Evolutionary conservation across 2,888 invertebrate species (phyloP), one percentile per base, ranked within the genome.

Genomic region (Tortrix viridana): DNA sequence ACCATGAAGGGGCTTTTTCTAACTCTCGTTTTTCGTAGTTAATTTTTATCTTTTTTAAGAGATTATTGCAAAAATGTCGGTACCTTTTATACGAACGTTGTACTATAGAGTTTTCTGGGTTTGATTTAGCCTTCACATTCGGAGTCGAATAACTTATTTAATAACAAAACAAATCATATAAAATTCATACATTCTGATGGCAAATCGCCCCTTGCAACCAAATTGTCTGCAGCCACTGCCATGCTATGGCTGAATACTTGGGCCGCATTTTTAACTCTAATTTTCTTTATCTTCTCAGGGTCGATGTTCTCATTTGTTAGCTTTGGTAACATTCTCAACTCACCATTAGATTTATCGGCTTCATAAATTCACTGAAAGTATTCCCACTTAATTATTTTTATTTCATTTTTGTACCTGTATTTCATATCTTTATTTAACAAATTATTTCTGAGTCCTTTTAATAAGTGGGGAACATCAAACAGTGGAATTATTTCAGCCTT

Each of bases 371-470:
- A 4, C 48, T 62, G 41, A 6, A 67, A 18, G 32, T 65, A 55
- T 4, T 48, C 52, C n/a, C n/a, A n/a, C n/a, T n/a, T n/a, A n/a
- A 65, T 60, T 6, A 1, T 52, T 57, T 64, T 60, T 41, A 5
- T 3, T 7, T 37, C 5, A 19, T 47, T 56, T 3, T 64, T 38
- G 47, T 50, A 26, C 5, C 38, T 23, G 14, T 67, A 70, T 12
- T 38, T 44, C 7, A 69, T 16, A 23, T 69, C 58, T 66, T 71
- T 73, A 5, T 55, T 69, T 6, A 71, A 14, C 14, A 70, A 43
- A 65, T 73, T 68, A 49, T 73, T 67, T 43, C 66, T 37, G 2
- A 70, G 22, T 16, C 66, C 67, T 55, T 70, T 68, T 9, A 69
- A 46, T 26, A 68, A 56, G 46, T 70, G 65, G 7, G 66, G 68